Base-by-base conservation (phyloP, 2,888 invertebrate genomes). In the Netelia inedita region DNA sequence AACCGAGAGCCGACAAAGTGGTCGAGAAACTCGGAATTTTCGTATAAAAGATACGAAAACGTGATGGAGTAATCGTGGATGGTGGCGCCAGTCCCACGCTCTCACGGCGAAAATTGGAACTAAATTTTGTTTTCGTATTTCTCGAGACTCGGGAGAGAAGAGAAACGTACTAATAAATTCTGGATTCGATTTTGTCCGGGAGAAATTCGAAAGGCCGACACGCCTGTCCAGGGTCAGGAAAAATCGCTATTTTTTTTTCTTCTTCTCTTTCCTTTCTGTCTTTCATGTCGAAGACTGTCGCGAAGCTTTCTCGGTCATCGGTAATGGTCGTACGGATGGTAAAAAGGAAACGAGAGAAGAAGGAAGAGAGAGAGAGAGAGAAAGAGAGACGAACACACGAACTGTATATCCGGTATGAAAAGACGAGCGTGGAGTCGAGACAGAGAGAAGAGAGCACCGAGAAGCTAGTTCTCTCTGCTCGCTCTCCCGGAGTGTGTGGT, bases 401-500 rank as follows among this genome's bases (percentile, higher is more conserved):
- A 65, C 65, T 81, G 74, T 83, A 75, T 69, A 74, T 85, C 83
- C 80, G 82, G 72, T 73, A 53, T 68, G 74, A 79, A 66, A 23
- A 55, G 53, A 61, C 74, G 79, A 75, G 65, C 50, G 74, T 2
- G n/a, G 35, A 43, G 74, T 55, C 68, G 85, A 78, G 69, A 71
- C 57, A 65, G 74, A 75, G 80, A 50, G 71, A 76, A 72, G 69
- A 78, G 75, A 65, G 69, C 61, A 61, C 59, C 57, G 59, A 21
- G 57, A 65, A 75, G 75, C 75, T 71, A 65, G 65, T 76, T 80
- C 83, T 79, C 79, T 57, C 68, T 35, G 16, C 79, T 71, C 59
- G 19, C 79, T 72, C 59, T 73, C 75, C 80, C n/a, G 57, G 73
- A 85, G 87, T 88, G 87, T 88, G 83, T 80, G 80, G 80, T 80